Evolutionary conservation across 2,797 vertebrate genomes (phyloP).

Genomic region (Gymnothorax reevesii): DNA sequence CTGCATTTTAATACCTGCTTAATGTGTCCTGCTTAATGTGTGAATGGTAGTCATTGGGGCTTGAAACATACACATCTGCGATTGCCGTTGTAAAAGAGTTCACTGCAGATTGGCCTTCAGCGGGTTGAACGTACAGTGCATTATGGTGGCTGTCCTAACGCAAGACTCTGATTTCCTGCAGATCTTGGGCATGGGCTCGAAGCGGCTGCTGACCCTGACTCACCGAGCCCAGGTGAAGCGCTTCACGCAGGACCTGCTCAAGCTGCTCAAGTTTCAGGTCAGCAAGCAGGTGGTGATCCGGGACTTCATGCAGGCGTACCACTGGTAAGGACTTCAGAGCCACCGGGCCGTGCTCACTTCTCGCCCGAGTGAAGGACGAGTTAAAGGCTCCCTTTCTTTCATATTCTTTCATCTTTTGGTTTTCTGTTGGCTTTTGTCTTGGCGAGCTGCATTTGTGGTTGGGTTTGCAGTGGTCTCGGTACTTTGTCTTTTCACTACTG

Average conservation of each 20-base stretch:
- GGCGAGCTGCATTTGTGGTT: neutral
- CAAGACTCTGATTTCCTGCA: slow-evolving; percentile 55
- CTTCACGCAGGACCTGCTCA: slow-evolving; percentile 94
- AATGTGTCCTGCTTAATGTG: too few relatives aligned
- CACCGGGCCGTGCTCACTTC: neutral
- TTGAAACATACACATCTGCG: neutral
- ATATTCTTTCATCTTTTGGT: neutral
- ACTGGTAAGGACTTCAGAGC: slow-evolving; percentile 80
- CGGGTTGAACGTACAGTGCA: neutral
- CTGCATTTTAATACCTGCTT: too few relatives aligned
- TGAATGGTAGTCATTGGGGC: too few relatives aligned
- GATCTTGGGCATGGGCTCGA: slow-evolving; percentile 96
- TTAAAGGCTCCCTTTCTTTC: neutral
- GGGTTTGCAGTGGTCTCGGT: too few relatives aligned
- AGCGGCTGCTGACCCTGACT: slow-evolving; percentile 88
- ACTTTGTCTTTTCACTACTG: too few relatives aligned
- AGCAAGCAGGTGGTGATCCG: slow-evolving; percentile 92
- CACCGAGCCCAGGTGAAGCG: slow-evolving; percentile 96
- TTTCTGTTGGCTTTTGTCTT: neutral
- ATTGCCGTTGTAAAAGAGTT: neutral
- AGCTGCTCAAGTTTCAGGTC: slow-evolving; percentile 96
- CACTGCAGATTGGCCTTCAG: neutral
- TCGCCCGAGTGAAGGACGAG: neutral
- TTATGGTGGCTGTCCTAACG: neutral
- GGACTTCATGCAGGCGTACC: slow-evolving; percentile 96